These are phyloP conservation scores for Ips typographus DNA, from an alignment of 1,140 invertebrate genomes.

Conservation along the genomic window DNA sequence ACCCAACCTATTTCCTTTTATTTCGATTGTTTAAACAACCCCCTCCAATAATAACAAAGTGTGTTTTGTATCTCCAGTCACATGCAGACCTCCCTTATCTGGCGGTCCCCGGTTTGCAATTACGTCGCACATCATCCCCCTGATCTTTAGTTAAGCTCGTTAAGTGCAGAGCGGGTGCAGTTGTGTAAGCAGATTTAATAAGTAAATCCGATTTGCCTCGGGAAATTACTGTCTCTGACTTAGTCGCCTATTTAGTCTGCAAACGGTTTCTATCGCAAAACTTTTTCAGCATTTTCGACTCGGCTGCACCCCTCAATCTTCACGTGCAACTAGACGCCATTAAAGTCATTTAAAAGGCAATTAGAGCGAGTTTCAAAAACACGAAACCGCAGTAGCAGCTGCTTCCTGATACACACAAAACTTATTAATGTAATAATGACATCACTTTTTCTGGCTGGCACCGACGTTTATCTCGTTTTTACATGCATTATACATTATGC, in stretches of 20 bases:
- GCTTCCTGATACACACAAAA: too few relatives aligned
- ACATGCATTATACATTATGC: too few relatives aligned
- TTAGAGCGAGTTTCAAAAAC: too few relatives aligned
- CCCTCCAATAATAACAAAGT: conserved; percentile 7
- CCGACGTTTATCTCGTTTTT: too few relatives aligned
- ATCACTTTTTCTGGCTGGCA: too few relatives aligned
- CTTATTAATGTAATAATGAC: too few relatives aligned
- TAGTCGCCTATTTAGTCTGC: not conserved
- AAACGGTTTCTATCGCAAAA: not conserved
- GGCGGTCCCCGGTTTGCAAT: conserved; percentile 23
- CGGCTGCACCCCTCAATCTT: too few relatives aligned
- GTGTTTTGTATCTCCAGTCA: conserved; percentile 9
- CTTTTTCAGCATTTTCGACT: not conserved
- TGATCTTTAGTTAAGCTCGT: conserved; percentile 31
- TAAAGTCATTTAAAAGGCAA: too few relatives aligned
- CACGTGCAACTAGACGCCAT: too few relatives aligned
- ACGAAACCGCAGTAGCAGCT: too few relatives aligned
- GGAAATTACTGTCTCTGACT: conserved; percentile 14
- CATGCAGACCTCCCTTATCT: conserved; percentile 15
- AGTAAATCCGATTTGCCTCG: conserved; percentile 26
- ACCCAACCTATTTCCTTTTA: not conserved
- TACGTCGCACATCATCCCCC: conserved; percentile 26
- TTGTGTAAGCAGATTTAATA: conserved; percentile 32
- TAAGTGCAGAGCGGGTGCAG: conserved; percentile 22
- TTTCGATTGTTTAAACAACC: not conserved